Evolutionary conservation across 2,888 invertebrate species (phyloP), one percentile per base, ranked within the genome.

Genomic region (Nysson spinosus): DNA sequence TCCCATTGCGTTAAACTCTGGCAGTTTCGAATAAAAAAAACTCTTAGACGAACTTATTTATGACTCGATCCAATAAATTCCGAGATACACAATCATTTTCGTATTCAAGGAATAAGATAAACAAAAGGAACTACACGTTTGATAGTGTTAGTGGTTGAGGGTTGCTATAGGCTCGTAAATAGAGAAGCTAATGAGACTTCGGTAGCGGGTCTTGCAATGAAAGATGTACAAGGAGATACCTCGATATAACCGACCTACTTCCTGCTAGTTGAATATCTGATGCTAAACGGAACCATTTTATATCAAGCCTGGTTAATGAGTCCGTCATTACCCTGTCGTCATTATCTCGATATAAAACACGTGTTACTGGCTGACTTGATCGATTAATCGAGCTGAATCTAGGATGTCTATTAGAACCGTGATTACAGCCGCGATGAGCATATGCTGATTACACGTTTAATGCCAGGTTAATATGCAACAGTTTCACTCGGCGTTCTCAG

Each of bases 281-380:
- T 69, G 65, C 34, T 74, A 75, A 67, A 73, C 64, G 71, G 57
- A 61, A 64, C 57, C 54, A 55, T 70, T 74, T 74, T 64, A 70
- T 74, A 70, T 43, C 64, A 54, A 54, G 51, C 20, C 64, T 66
- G 62, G 69, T 72, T 75, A 75, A 75, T 75, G 75, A 69, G 72
- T 61, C 75, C 69, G 69, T 75, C 69, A 66, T 75, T 75, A 75
- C 52, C 60, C 49, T 74, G 75, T 75, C 74, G 72, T 61, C 64
- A 71, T 73, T 73, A 73, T 71, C 67, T 64, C 58, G 67, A 61
- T 61, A 64, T 61, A 72, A 72, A 75, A 72, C 68, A 63, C 56
- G 63, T 43, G 63, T 63, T 56, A 52, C 52, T 50, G 61, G 39
- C 46, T n/a, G 39, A 47, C 52, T 49, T 62, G 63, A 75, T 72